A percentile compares a stretch with the other conserved stretches of the same genome.
These are phyloP conservation scores for Atherix ibis DNA, from an alignment of 2,888 invertebrate genomes.

Conservation along the genomic window DNA sequence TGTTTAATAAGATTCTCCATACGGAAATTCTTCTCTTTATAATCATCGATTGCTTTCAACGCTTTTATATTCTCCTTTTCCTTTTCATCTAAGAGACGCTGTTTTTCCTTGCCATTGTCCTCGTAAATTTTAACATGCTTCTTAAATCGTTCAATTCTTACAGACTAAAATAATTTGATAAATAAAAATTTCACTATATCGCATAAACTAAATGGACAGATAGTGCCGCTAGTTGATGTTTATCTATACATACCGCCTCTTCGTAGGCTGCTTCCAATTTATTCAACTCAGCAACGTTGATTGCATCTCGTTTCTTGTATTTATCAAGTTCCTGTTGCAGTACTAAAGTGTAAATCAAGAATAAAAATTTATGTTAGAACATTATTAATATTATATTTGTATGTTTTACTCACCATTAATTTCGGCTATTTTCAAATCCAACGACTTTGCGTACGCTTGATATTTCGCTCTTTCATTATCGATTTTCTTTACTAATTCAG, in stretches of 20 bases:
- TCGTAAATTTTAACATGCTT: conserved; percentile 26
- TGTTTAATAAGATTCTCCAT: conserved; percentile 27
- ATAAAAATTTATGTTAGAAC: neutral
- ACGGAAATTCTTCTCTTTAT: conserved; percentile 25
- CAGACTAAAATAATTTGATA: conserved; percentile 3
- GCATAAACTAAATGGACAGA: too few species aligned
- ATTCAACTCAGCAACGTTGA: conserved; percentile 14
- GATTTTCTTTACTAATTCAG: conserved; percentile 3
- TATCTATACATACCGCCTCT: conserved; percentile 3
- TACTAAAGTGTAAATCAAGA: too few species aligned
- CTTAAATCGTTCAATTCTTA: conserved; percentile 17
- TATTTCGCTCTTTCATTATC: conserved; percentile 18
- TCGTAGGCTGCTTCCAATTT: conserved; percentile 18
- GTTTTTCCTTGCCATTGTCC: conserved; percentile 24
- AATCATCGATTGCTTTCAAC: conserved; percentile 25
- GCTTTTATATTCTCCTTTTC: conserved; percentile 24
- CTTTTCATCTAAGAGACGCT: conserved; percentile 23
- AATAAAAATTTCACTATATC: too few species aligned
- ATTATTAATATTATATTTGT: conserved; percentile 10
- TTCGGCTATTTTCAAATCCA: too few species aligned
- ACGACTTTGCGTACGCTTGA: conserved; percentile 15
- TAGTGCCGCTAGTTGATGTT: neutral
- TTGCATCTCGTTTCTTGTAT: conserved; percentile 14
- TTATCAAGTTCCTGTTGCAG: conserved; percentile 22
- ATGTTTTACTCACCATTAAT: too few species aligned